These are phyloP conservation scores for Tragelaphus oryx DNA, from an alignment of 2,797 vertebrate species.

Conservation along the genomic window DNA sequence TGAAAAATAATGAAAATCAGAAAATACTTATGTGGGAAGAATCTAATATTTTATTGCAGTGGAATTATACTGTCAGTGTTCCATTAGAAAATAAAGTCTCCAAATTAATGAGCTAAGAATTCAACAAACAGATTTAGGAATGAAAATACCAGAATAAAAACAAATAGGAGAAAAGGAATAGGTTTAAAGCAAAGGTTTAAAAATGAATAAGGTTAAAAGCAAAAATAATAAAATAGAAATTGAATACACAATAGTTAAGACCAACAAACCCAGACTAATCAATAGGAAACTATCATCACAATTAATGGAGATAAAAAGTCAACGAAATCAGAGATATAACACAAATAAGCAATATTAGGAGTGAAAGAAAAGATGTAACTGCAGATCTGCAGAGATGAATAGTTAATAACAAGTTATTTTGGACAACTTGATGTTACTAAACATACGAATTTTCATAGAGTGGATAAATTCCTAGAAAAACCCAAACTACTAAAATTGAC, in stretches of 20 bases:
- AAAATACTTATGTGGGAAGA: neutral
- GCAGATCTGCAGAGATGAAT: neutral
- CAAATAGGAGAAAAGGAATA: neutral
- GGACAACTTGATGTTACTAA: neutral
- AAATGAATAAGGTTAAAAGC: neutral
- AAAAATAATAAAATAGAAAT: conserved; percentile 20
- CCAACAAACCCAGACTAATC: neutral
- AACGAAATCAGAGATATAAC: neutral
- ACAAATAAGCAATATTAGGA: neutral
- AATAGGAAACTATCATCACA: neutral
- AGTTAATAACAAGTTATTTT: neutral
- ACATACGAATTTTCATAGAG: neutral
- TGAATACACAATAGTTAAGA: neutral
- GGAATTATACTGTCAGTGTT: neutral
- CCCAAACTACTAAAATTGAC: neutral
- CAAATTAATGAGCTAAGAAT: neutral
- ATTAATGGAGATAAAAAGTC: neutral
- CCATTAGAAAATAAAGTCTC: neutral
- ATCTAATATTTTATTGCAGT: neutral
- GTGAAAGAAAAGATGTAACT: neutral
- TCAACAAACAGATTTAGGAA: neutral
- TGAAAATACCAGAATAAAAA: neutral
- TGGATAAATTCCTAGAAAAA: conserved; percentile 1
- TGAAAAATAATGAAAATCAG: neutral
- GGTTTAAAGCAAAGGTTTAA: too few species aligned